Base-by-base conservation (phyloP, 1,140 invertebrate genomes). In the Drosophila pectinifera region DNA sequence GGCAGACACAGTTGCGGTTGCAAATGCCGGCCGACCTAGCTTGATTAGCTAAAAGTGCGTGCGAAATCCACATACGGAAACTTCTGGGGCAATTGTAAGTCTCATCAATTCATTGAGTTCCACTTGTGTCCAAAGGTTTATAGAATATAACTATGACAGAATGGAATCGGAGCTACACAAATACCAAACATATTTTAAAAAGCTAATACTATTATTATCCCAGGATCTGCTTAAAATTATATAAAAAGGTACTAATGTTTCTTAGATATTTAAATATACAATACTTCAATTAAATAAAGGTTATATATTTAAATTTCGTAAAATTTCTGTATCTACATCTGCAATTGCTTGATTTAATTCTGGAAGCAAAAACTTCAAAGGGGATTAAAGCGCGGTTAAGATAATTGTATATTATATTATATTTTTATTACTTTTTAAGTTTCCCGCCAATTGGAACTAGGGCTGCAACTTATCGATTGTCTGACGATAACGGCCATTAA, bases 41-140 rank as follows among this genome's bases (percentile, higher is more conserved):
- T 77, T 77, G 62, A 76, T 77, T 77, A 77, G 73, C 64, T 77
- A 55, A 83, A 82, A 88, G 39, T 86, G 79, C 83, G 83, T 86
- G 83, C 83, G 83, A 86, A 81, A 72, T 45, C 42, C 56, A 69
- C 57, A 59, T 42, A 51, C 45, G 42, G 18, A 45, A 54, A n/a
- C 38, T 75, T 76, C 62, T 61, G 46, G 26, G 48, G 39, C 69
- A 83, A 73, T 77, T 75, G 73, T 48, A 20, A 1, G 14, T 14
- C 51, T 39, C 53, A 76, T 67, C 41, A 76, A 67, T 38, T 75
- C 36, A 54, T 58, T 75, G 39, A 36, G 41, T 51, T 49, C 38
- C 38, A 54, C 31, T 70, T 42, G 28, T 34, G 7, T 7, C 5
- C 13, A 39, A 38, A 22, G 24, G 16, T 13, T 58, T 55, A 28